Percentiles rank a stretch among this genome's conserved stretches.
Evolutionary conservation across 2,113 vertebrate genomes (phyloP).

Genomic region (Pseudolaguvia tuberculata): DNA sequence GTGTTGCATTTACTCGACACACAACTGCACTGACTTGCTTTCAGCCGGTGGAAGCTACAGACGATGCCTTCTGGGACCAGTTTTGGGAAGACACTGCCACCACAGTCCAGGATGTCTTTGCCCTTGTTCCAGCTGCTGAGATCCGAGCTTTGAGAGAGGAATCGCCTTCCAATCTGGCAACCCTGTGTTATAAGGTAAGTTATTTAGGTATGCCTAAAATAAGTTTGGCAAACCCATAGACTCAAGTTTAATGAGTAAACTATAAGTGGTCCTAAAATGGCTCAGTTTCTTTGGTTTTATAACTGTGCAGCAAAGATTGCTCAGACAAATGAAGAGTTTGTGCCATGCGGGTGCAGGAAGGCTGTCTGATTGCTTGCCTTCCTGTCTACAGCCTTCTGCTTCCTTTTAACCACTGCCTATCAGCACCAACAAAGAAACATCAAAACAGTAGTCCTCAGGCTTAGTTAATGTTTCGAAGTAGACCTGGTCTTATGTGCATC

Average conservation of each 20-base stretch:
- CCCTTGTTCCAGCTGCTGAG: constrained; percentile 93
- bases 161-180: constrained; percentile 95
- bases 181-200: constrained; percentile 92
- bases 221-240: neutral
- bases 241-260: neutral
- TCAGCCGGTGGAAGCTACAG: constrained; percentile 94
- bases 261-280: neutral
- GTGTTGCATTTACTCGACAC: neutral
- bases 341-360: constrained; percentile 49
- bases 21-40: neutral
- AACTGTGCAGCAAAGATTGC: constrained; percentile 25
- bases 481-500: neutral
- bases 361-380: constrained; percentile 56
- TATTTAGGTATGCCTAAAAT: neutral
- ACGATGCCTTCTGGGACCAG: constrained; percentile 98
- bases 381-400: constrained; percentile 55
- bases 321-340: constrained; percentile 36
- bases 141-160: constrained; percentile 95
- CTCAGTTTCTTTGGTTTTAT: neutral
- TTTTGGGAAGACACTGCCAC: constrained; percentile 96
- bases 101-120: constrained; percentile 96
- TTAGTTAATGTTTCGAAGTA: neutral
- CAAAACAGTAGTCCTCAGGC: neutral
- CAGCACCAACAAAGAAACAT: constrained; percentile 53
- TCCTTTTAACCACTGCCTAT: constrained; percentile 58